Conservation (phyloP, 2,888 invertebrate species). For the Pristionchus exspectatus region DNA sequence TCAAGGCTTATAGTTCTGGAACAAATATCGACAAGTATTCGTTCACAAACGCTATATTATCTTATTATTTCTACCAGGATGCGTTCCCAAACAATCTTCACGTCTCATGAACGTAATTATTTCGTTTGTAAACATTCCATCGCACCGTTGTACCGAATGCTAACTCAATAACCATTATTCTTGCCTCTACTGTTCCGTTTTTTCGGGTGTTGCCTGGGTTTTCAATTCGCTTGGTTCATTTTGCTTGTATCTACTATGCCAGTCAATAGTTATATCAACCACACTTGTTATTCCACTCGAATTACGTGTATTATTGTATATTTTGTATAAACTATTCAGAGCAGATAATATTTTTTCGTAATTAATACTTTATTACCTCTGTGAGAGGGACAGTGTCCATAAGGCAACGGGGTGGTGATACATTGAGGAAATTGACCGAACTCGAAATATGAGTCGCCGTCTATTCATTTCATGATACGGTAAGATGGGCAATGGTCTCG, state of each 20-base stretch:
- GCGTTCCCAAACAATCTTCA: too few relatives aligned
- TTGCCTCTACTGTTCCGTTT: background rate
- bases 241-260: background rate
- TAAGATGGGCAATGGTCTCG: too few relatives aligned
- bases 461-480: too few relatives aligned
- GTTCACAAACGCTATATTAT: too few relatives aligned
- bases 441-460: too few relatives aligned
- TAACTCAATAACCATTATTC: background rate
- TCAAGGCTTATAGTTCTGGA: too few relatives aligned
- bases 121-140: too few relatives aligned
- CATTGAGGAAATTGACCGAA: background rate
- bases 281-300: background rate
- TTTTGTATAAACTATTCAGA: slow-evolving; percentile 12
- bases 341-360: background rate
- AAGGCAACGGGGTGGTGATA: slow-evolving; percentile 35
- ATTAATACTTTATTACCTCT: slow-evolving; percentile 15
- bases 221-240: background rate
- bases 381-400: slow-evolving; percentile 5
- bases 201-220: background rate
- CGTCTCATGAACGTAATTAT: too few relatives aligned
- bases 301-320: background rate
- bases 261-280: background rate
- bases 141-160: too few relatives aligned
- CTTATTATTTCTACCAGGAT: too few relatives aligned
- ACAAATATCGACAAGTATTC: too few relatives aligned